Conservation (phyloP, 2,888 invertebrate species). For the Tethea ocularis region DNA sequence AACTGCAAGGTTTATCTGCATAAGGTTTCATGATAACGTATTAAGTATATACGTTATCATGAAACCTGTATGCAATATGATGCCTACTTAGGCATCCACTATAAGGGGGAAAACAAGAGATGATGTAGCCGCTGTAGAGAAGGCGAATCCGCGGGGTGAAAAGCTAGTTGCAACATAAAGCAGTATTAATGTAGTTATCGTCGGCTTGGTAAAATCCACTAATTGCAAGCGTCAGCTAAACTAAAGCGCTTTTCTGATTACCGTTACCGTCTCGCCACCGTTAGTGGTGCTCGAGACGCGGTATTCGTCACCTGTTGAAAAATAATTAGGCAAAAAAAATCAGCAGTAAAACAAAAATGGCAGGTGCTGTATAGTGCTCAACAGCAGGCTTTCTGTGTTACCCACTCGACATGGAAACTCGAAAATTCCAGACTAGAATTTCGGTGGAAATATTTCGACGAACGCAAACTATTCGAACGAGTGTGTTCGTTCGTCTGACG, state of each 20-base stretch:
- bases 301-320: conserved; percentile 82
- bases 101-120: too few relatives aligned
- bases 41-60: too few relatives aligned
- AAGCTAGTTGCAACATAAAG: conserved; percentile 23
- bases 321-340: conserved; percentile 85
- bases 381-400: conserved; percentile 69
- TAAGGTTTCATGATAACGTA: too few relatives aligned
- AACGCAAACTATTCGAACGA: conserved; percentile 59
- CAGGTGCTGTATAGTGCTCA: conserved; percentile 68
- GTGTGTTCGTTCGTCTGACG: conserved; percentile 55
- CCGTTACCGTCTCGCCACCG: conserved; percentile 61
- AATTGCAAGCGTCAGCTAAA: conserved; percentile 75
- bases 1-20: too few relatives aligned
- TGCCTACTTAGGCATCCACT: too few relatives aligned
- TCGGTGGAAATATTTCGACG: conserved; percentile 56
- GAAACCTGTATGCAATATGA: too few relatives aligned
- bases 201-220: conserved; percentile 59
- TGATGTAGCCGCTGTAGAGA: too few relatives aligned
- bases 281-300: conserved; percentile 76
- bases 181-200: conserved; percentile 37
- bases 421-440: conserved; percentile 52
- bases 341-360: conserved; percentile 76
- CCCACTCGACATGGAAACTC: conserved; percentile 60
- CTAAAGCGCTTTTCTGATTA: conserved; percentile 67
- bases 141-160: too few relatives aligned